Conservation (phyloP, 2,797 vertebrate species). For the Helarctos malayanus region DNA sequence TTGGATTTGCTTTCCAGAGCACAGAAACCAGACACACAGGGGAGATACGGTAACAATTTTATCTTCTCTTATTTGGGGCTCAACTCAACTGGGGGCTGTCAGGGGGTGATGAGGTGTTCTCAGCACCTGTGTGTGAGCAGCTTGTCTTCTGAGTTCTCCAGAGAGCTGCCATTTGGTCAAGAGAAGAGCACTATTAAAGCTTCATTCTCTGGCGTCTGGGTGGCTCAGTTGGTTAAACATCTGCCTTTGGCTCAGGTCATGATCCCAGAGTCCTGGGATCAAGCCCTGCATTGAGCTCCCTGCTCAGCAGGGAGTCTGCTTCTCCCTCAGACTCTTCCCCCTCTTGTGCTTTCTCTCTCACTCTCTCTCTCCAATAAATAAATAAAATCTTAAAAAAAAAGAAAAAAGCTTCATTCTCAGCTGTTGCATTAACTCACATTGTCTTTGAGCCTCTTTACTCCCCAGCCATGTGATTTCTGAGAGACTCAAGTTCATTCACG, state of each 20-base stretch:
- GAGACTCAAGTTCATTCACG: neutral
- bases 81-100: neutral
- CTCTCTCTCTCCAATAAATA: neutral
- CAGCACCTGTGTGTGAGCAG: neutral
- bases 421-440: neutral
- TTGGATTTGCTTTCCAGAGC: slow-evolving; percentile 28
- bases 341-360: neutral
- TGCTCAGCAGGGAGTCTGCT: neutral
- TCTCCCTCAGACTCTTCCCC: neutral
- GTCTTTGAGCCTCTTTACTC: neutral
- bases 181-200: neutral
- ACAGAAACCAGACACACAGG: neutral
- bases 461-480: neutral
- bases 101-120: neutral
- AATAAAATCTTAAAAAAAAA: neutral
- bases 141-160: neutral
- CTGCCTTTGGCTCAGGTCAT: neutral
- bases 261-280: neutral
- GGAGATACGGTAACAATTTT: neutral
- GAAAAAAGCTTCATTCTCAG: neutral
- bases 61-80: neutral
- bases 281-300: neutral
- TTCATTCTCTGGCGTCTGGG: neutral
- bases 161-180: neutral
- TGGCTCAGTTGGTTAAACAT: neutral